Conservation (phyloP, 2,888 invertebrate species). For the Lithophane semibrunnea region DNA sequence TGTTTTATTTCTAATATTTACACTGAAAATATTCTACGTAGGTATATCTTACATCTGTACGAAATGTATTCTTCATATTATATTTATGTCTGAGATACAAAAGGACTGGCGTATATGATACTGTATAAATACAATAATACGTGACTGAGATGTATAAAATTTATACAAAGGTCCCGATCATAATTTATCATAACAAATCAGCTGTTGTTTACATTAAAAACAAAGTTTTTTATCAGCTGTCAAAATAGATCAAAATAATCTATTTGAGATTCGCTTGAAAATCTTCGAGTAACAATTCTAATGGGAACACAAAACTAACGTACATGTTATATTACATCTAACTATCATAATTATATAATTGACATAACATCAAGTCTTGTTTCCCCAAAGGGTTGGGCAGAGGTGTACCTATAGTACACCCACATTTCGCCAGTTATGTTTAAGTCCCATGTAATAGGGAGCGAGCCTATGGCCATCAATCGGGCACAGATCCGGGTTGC, state of each 20-base stretch:
- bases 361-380: not conserved
- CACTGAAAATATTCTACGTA: conserved; percentile 23
- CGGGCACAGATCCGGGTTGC: no score
- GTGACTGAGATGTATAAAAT: conserved; percentile 14
- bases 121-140: conserved; percentile 32
- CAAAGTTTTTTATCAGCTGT: not conserved
- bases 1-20: conserved; percentile 15
- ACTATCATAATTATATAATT: not conserved
- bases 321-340: not conserved
- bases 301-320: not conserved
- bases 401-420: no score
- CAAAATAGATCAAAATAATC: not conserved
- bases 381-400: no score
- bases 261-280: not conserved
- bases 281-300: not conserved
- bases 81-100: conserved; percentile 42
- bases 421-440: no score
- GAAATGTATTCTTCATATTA: conserved; percentile 51
- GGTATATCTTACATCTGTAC: conserved; percentile 19
- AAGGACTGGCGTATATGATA: conserved; percentile 20
- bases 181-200: conserved; percentile 28
- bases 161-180: conserved; percentile 13
- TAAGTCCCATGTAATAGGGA: no score
- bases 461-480: no score
- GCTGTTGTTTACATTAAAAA: conserved; percentile 5